phyloP scores from a whole-genome alignment of 2,888 invertebrate species.

The Acrocyrtus sp. region DNA sequence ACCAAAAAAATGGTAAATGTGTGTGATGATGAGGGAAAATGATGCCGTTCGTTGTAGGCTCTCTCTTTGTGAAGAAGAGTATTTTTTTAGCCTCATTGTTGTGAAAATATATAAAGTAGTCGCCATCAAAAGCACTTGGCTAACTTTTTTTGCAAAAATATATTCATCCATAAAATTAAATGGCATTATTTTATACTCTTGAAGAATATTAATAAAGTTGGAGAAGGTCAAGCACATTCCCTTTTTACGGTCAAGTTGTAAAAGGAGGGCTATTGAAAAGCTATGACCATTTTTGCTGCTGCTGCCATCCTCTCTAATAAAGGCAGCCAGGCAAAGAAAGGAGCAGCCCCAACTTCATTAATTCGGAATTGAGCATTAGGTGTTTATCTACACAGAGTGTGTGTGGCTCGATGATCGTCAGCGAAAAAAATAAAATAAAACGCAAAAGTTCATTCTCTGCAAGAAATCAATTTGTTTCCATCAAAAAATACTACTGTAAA shows the following conservation, averaged over 20 bases:
- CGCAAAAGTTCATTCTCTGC: slow-evolving; percentile 15
- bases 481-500: slow-evolving; percentile 39
- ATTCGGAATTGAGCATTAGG: too few relatives aligned
- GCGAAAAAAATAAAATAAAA: too few relatives aligned
- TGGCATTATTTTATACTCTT: slow-evolving; percentile 20
- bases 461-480: slow-evolving; percentile 54
- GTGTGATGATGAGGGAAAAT: slow-evolving; percentile 33
- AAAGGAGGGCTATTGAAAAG: slow-evolving; percentile 3
- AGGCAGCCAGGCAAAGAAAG: not conserved
- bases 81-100: too few relatives aligned
- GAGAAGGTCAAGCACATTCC: slow-evolving; percentile 55
- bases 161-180: slow-evolving; percentile 44
- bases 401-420: too few relatives aligned
- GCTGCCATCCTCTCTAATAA: not conserved
- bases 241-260: slow-evolving; percentile 8
- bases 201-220: slow-evolving; percentile 53
- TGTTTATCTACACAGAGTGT: too few relatives aligned
- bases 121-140: not conserved
- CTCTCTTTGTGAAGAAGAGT: too few relatives aligned
- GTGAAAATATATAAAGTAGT: not conserved
- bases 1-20: slow-evolving; percentile 26
- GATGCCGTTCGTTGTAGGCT: not conserved
- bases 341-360: not conserved
- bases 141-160: slow-evolving; percentile 5
- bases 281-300: not conserved